Base-by-base conservation (phyloP, 2,888 invertebrate genomes). In the Epiblema foenella region DNA sequence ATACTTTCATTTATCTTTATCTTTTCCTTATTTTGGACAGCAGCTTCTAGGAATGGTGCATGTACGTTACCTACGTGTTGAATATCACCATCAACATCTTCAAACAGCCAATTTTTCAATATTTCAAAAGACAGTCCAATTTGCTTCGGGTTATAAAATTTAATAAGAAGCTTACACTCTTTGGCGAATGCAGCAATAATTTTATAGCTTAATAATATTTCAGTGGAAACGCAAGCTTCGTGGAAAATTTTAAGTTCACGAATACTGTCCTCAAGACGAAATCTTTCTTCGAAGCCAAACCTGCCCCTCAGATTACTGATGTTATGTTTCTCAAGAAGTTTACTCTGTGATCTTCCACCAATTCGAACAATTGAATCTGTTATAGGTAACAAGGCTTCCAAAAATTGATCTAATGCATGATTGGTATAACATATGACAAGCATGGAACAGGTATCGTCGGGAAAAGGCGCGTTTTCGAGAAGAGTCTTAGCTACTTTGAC, bases 371-470 rank as follows among this genome's bases (percentile, higher is more conserved):
- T 93, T 10, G 94, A 91, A 0, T 87, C 68, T 0, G 96, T 96
- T 9, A 94, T 84, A n/a, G 84, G 79, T 1, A 95, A 78, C 62
- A 96, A 89, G 33, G 95, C 96, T 81, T 96, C 95, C 51, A 98
- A 87, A 86, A 98, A 97, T 82, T 97, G 97, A 86, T 98, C 98
- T 11, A 98, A 85, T 0, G 97, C 97, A 79, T 97, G 97, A 85
- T 98, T 98, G 0, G 97, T 98, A 81, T 95, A 97, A 80, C 97
- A 97, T 18, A 98, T 95, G 2, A 98, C 93, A 24, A 98, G 89
- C 79, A 97, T 95, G 2, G 95, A 94, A 68, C 86, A 87, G 2
- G 72, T 51, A 0, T 60, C 57, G 0, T 52, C 17, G 0, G 8
- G 0, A 11, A 69, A 4, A 11, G 82, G 77, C 18, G 88, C 59